phyloP scores from a whole-genome alignment of 2,888 invertebrate species.

The Metellina segmentata region DNA sequence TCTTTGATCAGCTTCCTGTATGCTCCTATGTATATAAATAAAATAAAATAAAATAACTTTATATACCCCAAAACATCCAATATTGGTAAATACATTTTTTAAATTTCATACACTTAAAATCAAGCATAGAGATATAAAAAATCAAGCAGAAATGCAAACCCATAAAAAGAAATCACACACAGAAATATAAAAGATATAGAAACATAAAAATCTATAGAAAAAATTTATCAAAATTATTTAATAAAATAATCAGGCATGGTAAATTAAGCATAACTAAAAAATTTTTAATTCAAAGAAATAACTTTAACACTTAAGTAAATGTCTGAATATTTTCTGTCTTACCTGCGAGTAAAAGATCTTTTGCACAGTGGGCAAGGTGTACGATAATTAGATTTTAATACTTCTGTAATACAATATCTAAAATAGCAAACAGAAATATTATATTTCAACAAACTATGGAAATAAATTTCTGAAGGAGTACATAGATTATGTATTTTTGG shows the following conservation, averaged over 20 bases:
- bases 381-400: constrained; percentile 48
- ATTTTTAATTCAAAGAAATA: neutral
- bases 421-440: neutral
- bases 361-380: constrained; percentile 67
- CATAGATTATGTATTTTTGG: neutral
- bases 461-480: neutral
- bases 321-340: neutral
- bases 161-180: neutral
- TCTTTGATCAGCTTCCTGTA: constrained; percentile 55
- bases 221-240: neutral
- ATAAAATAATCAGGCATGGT: neutral
- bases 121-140: neutral
- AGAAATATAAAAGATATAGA: neutral
- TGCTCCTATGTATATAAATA: constrained; percentile 55
- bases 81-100: neutral
- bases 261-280: neutral
- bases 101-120: neutral
- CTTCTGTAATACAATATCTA: constrained; percentile 57
- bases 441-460: neutral
- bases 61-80: neutral
- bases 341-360: constrained; percentile 66
- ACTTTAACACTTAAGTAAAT: neutral
- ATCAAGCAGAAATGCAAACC: neutral
- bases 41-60: constrained; percentile 7
- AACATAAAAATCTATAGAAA: neutral